phyloP scores from a whole-genome alignment of 2,113 vertebrate genomes.

The Tupaia chinensis region DNA sequence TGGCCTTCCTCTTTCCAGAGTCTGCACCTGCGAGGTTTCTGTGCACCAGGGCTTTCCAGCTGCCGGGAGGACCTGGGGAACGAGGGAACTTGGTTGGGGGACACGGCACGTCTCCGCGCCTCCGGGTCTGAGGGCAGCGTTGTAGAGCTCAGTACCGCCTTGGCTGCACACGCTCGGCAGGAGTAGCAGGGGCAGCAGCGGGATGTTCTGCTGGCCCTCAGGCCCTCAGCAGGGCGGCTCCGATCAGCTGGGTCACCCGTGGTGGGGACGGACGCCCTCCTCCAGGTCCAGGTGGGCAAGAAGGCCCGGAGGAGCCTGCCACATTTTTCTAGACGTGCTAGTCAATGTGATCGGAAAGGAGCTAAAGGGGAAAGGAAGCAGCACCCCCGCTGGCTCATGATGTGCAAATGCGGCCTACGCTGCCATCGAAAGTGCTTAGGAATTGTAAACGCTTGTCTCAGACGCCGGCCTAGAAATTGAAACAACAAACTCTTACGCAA shows the following conservation, averaged over 20 bases:
- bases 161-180: neutral
- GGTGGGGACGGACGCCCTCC: neutral
- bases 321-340: neutral
- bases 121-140: neutral
- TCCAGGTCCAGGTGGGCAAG: neutral
- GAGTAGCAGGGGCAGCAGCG: neutral
- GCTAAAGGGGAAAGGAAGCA: neutral
- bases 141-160: neutral
- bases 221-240: no score
- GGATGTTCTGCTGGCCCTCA: no score
- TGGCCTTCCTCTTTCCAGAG: no score
- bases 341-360: neutral
- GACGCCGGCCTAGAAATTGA: neutral
- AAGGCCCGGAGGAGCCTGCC: neutral
- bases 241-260: neutral
- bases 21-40: neutral
- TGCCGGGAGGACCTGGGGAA: neutral
- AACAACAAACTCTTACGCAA: neutral
- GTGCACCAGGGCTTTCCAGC: rapidly evolving
- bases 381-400: rapidly evolving
- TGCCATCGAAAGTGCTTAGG: neutral
- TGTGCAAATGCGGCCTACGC: no score
- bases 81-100: neutral
- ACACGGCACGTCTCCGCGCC: rapidly evolving
- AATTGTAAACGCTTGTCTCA: no score